Percentiles rank a stretch among this genome's conserved stretches.
phyloP scores from a whole-genome alignment of 2,888 invertebrate species.

The Caenorhabditis macrosperma region DNA sequence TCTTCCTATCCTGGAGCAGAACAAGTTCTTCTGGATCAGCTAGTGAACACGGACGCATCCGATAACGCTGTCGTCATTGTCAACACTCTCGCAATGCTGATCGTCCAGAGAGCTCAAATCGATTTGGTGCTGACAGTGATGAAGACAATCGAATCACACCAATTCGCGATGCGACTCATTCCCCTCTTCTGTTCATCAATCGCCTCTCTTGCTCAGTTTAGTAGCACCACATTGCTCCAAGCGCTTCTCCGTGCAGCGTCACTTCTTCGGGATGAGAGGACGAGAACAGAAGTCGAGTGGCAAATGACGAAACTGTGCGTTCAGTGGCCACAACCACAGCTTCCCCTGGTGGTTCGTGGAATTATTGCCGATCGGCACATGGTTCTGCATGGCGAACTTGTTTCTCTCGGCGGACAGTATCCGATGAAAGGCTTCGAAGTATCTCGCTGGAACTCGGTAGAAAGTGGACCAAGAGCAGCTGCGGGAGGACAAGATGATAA shows the following conservation, averaged over 20 bases:
- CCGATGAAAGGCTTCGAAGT: slow-evolving; percentile 76
- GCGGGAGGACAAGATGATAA: slow-evolving; percentile 28
- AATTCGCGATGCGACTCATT: slow-evolving; percentile 64
- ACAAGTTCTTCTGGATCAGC: slow-evolving; percentile 60
- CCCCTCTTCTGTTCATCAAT: slow-evolving; percentile 71
- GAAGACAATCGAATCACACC: slow-evolving; percentile 64
- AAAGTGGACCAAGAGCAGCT: slow-evolving; percentile 22
- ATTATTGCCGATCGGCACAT: slow-evolving; percentile 58
- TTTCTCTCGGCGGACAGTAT: slow-evolving; percentile 71
- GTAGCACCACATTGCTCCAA: slow-evolving; percentile 48
- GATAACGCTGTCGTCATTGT: slow-evolving; percentile 69
- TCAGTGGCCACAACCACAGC: slow-evolving; percentile 54
- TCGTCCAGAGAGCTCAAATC: slow-evolving; percentile 75
- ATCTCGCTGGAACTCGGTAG: slow-evolving; percentile 74
- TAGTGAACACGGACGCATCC: slow-evolving; percentile 40
- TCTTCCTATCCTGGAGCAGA: slow-evolving; percentile 56
- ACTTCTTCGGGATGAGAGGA: slow-evolving; percentile 63
- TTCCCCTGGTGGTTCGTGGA: slow-evolving; percentile 53
- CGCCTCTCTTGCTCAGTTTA: slow-evolving; percentile 58
- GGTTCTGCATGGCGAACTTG: slow-evolving; percentile 62
- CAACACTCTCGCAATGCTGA: slow-evolving; percentile 73
- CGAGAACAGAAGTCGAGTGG: slow-evolving; percentile 75
- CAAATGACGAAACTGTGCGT: slow-evolving; percentile 69
- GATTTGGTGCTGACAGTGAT: slow-evolving; percentile 63
- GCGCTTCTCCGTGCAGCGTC: slow-evolving; percentile 56